phyloP scores from a whole-genome alignment of 2,113 vertebrate species.

The Coturnix japonica region DNA sequence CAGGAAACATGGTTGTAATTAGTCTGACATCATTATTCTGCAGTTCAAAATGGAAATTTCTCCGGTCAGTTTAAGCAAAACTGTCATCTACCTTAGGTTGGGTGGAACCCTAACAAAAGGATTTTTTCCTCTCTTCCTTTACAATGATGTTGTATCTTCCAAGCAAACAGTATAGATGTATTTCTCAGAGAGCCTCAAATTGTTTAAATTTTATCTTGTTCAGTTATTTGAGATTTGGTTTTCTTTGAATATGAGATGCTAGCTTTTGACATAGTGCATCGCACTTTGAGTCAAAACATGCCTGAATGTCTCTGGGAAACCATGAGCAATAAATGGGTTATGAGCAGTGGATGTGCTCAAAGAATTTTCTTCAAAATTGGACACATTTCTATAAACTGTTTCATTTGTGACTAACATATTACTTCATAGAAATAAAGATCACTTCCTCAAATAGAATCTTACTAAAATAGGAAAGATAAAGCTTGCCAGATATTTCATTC shows the following conservation, averaged over 20 bases:
- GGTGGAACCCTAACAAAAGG: fast-evolving
- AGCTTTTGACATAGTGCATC: background rate
- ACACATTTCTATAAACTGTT: background rate
- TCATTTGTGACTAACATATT: background rate
- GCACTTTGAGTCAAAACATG: background rate
- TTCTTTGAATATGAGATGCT: background rate
- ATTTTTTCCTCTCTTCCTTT: background rate
- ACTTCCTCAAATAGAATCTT: background rate
- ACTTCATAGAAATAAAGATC: background rate
- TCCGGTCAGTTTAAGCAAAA: background rate
- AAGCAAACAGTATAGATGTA: background rate
- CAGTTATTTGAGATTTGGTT: background rate
- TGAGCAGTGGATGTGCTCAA: background rate
- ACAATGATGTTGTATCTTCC: background rate
- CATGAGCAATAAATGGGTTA: background rate
- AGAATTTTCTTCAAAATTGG: background rate
- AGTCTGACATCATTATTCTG: fast-evolving
- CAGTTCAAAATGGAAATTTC: background rate
- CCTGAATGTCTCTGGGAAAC: background rate
- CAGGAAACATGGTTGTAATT: background rate
- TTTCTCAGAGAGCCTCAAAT: background rate
- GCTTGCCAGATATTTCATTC: background rate
- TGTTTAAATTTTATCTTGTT: background rate
- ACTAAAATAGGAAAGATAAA: background rate
- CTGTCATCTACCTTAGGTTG: background rate